Evolutionary conservation across 92 coral and sea anemone species (phyloP), one percentile per base, ranked within the genome.

Genomic region (Muricea muricata): DNA sequence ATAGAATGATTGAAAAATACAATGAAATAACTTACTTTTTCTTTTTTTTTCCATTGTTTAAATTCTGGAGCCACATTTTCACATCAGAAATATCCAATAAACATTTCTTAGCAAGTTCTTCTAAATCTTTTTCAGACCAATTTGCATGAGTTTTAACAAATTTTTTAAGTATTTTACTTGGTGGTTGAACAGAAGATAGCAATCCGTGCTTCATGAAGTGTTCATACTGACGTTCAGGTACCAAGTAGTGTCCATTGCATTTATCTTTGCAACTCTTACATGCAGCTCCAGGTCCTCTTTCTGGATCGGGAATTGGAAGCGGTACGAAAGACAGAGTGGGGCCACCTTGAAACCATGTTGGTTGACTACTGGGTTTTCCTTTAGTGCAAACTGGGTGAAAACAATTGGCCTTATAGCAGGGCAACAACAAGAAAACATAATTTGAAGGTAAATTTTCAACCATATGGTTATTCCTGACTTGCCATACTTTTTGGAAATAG

Each of bases 291-390:
- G 73, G 75, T 15, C 88, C 84, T 13, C 90, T 65, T 75, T 72
- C 76, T 10, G 93, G 88, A 42, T 90, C 93, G 26, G 90, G 90
- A 28, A 90, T 86, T 24, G 93, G 93, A n/a, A 90, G 35, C 2
- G 91, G 89, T 2, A 87, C 20, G 33, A 87, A 78, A 15, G 74
- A 31, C 3, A 87, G 28, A 24, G 82, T 83, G 41, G 91, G 93
- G 6, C 91, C 91, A 82, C 83, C 50, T 83, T 87, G 72, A 34
- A 87, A 90, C n/a, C 91, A 90, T 68, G 79, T 87, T 39, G 81
- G 14, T 55, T 79, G 86, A 75, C 33, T 75, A 58, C 65, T 23
- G 35, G 91, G 86, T 0, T 7, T 21, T 2, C 89, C 89, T 29
- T 23, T 55, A 40, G 45, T 40, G 63, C 91, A 90, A n/a, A 78